Base-by-base conservation (phyloP, 2,888 invertebrate species). In the Lasioglossum calceatum region DNA sequence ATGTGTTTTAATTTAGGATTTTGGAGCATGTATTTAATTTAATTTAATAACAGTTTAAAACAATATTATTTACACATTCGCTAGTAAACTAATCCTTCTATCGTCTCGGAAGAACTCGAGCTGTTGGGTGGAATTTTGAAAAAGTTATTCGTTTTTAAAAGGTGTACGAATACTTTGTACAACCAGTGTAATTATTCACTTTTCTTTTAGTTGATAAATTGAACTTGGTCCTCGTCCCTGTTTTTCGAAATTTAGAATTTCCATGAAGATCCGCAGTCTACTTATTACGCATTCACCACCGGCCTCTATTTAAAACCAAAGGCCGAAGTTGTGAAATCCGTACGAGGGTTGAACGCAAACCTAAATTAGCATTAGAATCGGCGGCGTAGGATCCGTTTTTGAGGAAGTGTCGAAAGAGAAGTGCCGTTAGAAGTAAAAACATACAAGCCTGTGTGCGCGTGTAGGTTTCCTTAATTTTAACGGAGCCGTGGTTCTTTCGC, bases 401-500 rank as follows among this genome's bases (percentile, higher is more conserved):
- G 67, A 67, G 36, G 32, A 67, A 67, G 67, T 36, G 67, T 67
- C 32, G 36, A 32, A 39, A 36, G 23, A 39, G 39, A 39, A 10
- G 70, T 39, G 19, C 70, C 70, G 36, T 70, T 36, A 39, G 39
- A 39, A 70, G 36, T 3, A 39, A 70, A 70, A 70, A 39, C 10
- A 36, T 23, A 36, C 12, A 39, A 5, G 39, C 10, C 23, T 23
- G 23, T 8, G 70, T 8, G 70, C 3, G 54, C n/a, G 70, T 23
- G 19, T 70, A 70, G 36, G 39, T 39, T 47, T 42, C 44, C 80
- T 81, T 80, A 80, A 90, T 92, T 91, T 88, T 89, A 89, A 91
- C 86, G 85, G 91, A 79, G 75, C 81, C 79, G 58, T 81, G 84
- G 82, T 86, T 89, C 85, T 77, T 89, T 87, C 73, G 86, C 87